Evolutionary conservation across 2,797 vertebrate genomes (phyloP).

Genomic region (Paratrypauchen microcephalus): DNA sequence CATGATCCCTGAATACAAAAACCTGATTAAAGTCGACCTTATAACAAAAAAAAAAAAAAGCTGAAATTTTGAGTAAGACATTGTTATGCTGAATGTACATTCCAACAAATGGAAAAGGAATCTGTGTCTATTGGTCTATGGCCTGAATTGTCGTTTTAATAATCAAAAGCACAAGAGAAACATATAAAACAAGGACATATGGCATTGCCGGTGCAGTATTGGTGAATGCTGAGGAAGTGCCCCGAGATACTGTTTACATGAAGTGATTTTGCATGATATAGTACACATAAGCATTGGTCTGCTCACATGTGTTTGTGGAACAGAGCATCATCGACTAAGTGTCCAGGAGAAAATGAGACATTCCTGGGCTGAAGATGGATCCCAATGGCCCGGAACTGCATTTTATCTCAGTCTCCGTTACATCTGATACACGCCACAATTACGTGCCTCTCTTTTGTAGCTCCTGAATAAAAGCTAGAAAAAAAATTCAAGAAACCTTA

Average conservation of each 20-base stretch:
- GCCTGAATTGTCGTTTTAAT: slow-evolving; percentile 47
- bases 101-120: slow-evolving; percentile 34
- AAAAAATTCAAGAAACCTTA: slow-evolving; percentile 12
- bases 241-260: slow-evolving; percentile 60
- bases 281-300: slow-evolving; percentile 55
- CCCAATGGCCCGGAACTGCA: slow-evolving; percentile 34
- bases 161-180: slow-evolving; percentile 35
- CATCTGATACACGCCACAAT: slow-evolving; percentile 57
- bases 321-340: slow-evolving; percentile 44
- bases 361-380: slow-evolving; percentile 63
- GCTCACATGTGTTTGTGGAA: slow-evolving; percentile 48
- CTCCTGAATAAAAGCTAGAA: slow-evolving; percentile 86
- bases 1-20: slow-evolving; percentile 69
- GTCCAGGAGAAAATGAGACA: slow-evolving; percentile 56
- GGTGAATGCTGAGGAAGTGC: slow-evolving; percentile 50
- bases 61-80: slow-evolving; percentile 44
- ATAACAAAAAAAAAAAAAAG: slow-evolving; percentile 56
- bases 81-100: slow-evolving; percentile 30
- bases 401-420: slow-evolving; percentile 56
- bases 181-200: slow-evolving; percentile 22
- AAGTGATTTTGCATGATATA: slow-evolving; percentile 58
- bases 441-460: slow-evolving; percentile 88
- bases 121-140: slow-evolving; percentile 34
- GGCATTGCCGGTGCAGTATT: slow-evolving; percentile 29
- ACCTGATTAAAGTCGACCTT: slow-evolving; percentile 36